phyloP scores from a whole-genome alignment of 2,113 vertebrate species.

The Mobula hypostoma region DNA sequence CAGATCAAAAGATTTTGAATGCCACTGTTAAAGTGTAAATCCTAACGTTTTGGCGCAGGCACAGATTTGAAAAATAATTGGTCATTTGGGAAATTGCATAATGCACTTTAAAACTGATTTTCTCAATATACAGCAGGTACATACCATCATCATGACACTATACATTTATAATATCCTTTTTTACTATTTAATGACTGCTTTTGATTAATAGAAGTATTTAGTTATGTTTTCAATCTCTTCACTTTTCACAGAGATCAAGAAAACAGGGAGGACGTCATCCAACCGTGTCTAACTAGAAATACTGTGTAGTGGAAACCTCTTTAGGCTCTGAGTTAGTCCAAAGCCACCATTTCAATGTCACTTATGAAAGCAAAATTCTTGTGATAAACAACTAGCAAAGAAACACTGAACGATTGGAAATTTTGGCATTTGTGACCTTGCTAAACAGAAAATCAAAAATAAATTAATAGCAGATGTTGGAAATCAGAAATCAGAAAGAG shows the following conservation, averaged over 20 bases:
- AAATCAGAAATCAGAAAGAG: too few relatives aligned
- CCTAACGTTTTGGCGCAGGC: background rate
- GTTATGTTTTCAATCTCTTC: background rate
- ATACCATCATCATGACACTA: background rate
- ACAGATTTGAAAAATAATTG: conserved; percentile 31
- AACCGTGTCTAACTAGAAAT: background rate
- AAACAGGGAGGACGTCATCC: background rate
- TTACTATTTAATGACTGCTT: background rate
- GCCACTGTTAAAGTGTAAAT: conserved; percentile 23
- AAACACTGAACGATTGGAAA: background rate
- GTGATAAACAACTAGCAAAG: background rate
- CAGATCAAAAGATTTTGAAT: conserved; percentile 28
- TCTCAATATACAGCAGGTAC: conserved; percentile 8
- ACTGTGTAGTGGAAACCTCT: background rate
- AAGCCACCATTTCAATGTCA: background rate
- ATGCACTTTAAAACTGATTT: conserved; percentile 1
- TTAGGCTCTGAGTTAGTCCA: background rate
- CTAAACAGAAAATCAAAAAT: too few relatives aligned
- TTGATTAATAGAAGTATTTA: background rate
- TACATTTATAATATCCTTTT: background rate
- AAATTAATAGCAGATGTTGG: too few relatives aligned
- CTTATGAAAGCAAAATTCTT: background rate
- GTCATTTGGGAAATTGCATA: conserved; percentile 20
- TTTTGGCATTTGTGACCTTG: too few relatives aligned
- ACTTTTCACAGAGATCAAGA: background rate